A percentile compares a stretch with the other conserved stretches of the same genome.
phyloP scores from a whole-genome alignment of 1,140 invertebrate genomes.

The Cherax destructor region DNA sequence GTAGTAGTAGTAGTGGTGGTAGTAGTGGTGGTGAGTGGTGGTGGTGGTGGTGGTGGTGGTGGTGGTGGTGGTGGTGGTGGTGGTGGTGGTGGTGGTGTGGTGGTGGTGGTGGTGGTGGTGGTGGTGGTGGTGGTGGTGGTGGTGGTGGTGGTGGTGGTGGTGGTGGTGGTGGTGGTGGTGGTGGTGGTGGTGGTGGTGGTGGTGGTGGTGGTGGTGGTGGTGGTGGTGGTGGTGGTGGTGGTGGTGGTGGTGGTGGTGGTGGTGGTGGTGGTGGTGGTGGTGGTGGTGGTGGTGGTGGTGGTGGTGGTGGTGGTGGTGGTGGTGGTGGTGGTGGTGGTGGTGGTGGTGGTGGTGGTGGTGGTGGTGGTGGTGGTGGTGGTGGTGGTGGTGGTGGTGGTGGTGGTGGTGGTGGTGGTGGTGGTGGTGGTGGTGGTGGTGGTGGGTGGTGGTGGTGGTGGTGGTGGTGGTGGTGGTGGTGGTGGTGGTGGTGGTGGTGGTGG shows the following conservation, averaged over 20 bases:
- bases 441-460: too few species aligned
- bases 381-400: too few species aligned
- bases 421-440: too few species aligned
- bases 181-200: neutral
- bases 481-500: too few species aligned
- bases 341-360: neutral
- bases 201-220: neutral
- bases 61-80: neutral
- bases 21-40: neutral
- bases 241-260: neutral
- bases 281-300: neutral
- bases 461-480: too few species aligned
- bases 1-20: neutral
- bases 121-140: neutral
- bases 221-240: neutral
- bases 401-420: too few species aligned
- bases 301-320: neutral
- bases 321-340: neutral
- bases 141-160: neutral
- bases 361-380: too few species aligned
- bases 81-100: too few species aligned
- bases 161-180: too few species aligned
- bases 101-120: too few species aligned
- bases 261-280: conserved; percentile 10
- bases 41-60: neutral